Base-by-base conservation (phyloP, 2,113 vertebrate genomes). In the Microcebus griseorufus region DNA sequence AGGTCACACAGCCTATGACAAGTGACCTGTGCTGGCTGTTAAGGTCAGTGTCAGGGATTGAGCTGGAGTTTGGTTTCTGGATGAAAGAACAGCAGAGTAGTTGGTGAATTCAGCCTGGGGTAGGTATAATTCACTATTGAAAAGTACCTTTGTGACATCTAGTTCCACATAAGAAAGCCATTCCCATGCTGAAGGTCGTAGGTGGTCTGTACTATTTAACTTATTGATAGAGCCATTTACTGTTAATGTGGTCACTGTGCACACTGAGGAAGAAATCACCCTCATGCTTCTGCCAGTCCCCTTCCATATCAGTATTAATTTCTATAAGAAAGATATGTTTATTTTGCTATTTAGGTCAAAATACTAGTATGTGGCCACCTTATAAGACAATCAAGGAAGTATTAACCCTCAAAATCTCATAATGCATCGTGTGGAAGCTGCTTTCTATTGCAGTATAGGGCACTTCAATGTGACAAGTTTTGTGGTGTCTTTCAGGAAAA, bases 341-440 rank as follows among this genome's bases (percentile, higher is more conserved):
- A 72, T 90, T 73, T 86, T 48, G 11, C 37, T n/a, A 45, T 51
- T 90, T 85, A 42, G 25, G 62, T 67, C 17, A 93, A 53, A 93
- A 92, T 93, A 18, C 60, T 72, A 27, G 23, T 58, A 69, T 80
- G 65, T 67, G 45, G 20, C 62, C 29, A n/a, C 13, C 58, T 72
- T 87, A 9, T 90, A 34, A 87, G 76, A 89, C 78, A 17, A 34
- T n/a, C n/a, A n/a, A 55, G 73, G 60, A 81, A 76, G 42, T 69
- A 34, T 88, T 51, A 58, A 58, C 22, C 20, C 55, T 58, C 45
- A 60, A 23, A n/a, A 10, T 88, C 75, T 75, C 27, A 34, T 84
- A 39, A 48, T 32, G 16, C 7, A 6, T 51, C 9, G 29, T 42
- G 23, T 39, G 69, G 45, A 55, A 67, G 70, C 25, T 51, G 9